These are phyloP conservation scores for Sebastes nivosus DNA, from an alignment of 2,797 vertebrate genomes.

Conservation along the genomic window DNA sequence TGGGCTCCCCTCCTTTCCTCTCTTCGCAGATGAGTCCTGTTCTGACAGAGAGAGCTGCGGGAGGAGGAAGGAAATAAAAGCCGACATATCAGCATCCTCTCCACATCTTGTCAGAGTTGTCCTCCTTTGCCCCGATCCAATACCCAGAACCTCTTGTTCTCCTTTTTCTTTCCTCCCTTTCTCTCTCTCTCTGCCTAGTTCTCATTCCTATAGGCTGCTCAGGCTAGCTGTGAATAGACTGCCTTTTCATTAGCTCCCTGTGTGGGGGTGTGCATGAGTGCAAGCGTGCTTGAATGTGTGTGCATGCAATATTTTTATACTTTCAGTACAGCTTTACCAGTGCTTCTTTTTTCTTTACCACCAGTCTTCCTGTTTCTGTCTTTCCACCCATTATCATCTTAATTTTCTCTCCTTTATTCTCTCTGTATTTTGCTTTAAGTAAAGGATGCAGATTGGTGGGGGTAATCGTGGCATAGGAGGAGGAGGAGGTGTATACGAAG, in stretches of 20 bases:
- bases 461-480: constrained; percentile 10
- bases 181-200: neutral
- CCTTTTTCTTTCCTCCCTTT: neutral
- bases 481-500: neutral
- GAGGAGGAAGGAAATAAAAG: constrained; percentile 53
- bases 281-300: constrained; percentile 2
- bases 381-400: neutral
- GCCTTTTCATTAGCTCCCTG: constrained; percentile 35
- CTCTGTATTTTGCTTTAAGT: constrained; percentile 4
- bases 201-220: constrained; percentile 3
- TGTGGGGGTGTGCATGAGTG: constrained; percentile 22
- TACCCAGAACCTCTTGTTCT: constrained; percentile 49
- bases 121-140: constrained; percentile 54
- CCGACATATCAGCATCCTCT: constrained; percentile 65
- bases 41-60: constrained; percentile 63
- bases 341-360: neutral
- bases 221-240: constrained; percentile 11
- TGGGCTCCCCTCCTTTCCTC: constrained; percentile 25
- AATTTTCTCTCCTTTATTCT: neutral
- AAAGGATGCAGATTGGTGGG: constrained; percentile 20
- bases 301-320: constrained; percentile 8
- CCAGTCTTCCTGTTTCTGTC: neutral
- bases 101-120: constrained; percentile 61
- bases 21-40: constrained; percentile 35
- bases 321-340: neutral